These are phyloP conservation scores for Grallaria varia DNA, from an alignment of 2,113 vertebrate genomes.

Conservation along the genomic window DNA sequence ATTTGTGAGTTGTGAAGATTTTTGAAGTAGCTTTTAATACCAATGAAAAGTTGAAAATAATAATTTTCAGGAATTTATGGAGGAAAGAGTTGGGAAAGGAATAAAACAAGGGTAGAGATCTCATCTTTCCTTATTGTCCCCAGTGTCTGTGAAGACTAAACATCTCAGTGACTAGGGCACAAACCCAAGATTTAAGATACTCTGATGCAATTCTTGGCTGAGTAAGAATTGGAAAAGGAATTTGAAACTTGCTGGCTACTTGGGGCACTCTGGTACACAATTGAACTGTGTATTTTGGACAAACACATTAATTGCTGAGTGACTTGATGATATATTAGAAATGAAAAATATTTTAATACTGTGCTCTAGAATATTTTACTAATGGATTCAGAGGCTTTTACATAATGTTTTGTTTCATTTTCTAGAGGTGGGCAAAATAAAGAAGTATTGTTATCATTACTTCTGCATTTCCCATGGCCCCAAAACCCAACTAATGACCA, in stretches of 20 bases:
- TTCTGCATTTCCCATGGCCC: constrained; percentile 36
- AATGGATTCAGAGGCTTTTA: background rate
- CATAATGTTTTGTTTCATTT: background rate
- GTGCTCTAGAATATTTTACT: background rate
- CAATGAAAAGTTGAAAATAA: background rate
- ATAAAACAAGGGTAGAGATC: background rate
- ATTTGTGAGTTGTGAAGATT: background rate
- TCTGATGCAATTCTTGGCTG: background rate
- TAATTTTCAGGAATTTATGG: background rate
- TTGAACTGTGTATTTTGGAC: background rate
- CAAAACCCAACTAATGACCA: constrained; percentile 56
- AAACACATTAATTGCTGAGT: background rate
- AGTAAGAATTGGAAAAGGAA: background rate
- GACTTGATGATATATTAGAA: background rate
- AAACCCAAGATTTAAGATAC: background rate
- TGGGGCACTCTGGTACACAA: background rate
- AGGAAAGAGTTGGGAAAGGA: background rate
- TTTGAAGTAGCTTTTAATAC: background rate
- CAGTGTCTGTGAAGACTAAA: background rate
- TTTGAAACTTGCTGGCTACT: background rate
- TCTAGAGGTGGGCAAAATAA: background rate
- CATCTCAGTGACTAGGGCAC: background rate
- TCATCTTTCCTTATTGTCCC: background rate
- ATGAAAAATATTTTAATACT: background rate
- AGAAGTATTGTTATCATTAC: constrained; percentile 7